Evolutionary conservation across 1,140 invertebrate genomes (phyloP), one percentile per base, ranked within the genome.

Genomic region (Drosophila biarmipes): DNA sequence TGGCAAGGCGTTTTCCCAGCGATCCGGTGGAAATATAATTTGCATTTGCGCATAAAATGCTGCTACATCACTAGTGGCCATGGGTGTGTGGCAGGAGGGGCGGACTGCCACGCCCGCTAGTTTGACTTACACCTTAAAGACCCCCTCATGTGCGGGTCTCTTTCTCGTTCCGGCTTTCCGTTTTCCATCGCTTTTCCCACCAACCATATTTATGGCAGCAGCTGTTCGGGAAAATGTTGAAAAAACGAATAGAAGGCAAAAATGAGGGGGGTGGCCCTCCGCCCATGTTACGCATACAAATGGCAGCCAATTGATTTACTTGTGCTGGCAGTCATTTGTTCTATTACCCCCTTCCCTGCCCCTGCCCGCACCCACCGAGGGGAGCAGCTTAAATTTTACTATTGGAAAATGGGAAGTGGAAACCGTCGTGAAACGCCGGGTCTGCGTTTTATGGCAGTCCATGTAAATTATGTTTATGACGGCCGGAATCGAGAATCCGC

Each of bases 271-370:
- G 11, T 15, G 12, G 7, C 12, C 34, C 45, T 29, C 34, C 51
- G 59, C 63, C 49, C 61, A 53, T 66, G 84, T 55, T 58, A 80
- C 79, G 84, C 84, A 87, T 87, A 89, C 86, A 82, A 87, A 87
- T 87, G 84, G 73, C 84, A 77, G 73, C 68, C 84, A 82, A 87
- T 87, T 87, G 84, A 87, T 87, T 82, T 87, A 87, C 82, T 79
- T 87, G 81, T 54, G 77, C 71, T 67, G 61, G 43, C 55, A 38
- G 61, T 55, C 52, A 43, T 73, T 78, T 66, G 57, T 43, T 62
- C 62, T 52, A 24, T 15, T 15, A 24, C 15, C 46, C 61, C 5
- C 14, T n/a, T 19, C 17, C 43, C 14, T n/a, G 19, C 17, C 43
- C 57, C 8, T 5, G 6, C 12, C 43, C 1, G 0, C 17, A 4